These are phyloP conservation scores for Apodemus agrarius DNA, from an alignment of 2,797 vertebrate genomes.

Conservation along the genomic window DNA sequence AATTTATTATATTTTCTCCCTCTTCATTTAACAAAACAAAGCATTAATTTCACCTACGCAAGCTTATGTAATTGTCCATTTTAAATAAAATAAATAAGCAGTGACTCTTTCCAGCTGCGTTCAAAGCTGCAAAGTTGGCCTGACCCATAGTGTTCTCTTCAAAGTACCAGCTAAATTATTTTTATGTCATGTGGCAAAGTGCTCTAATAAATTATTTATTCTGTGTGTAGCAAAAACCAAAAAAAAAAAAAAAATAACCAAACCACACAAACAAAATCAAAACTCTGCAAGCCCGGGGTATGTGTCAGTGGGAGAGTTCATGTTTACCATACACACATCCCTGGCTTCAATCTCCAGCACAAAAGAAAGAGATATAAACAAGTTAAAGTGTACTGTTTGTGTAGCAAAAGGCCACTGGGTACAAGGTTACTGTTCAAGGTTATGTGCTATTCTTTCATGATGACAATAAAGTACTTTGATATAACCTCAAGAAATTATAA, in stretches of 20 bases:
- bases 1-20: conserved; percentile 24
- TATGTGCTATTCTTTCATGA: conserved; percentile 13
- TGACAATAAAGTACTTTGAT: conserved; percentile 25
- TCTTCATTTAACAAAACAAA: conserved; percentile 40
- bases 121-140: background rate
- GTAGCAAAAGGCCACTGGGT: background rate
- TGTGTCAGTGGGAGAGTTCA: background rate
- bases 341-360: background rate
- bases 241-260: background rate
- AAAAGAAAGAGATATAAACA: background rate
- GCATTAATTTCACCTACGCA: conserved; percentile 26
- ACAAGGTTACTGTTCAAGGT: conserved; percentile 41
- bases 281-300: background rate
- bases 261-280: background rate
- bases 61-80: background rate
- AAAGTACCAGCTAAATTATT: background rate
- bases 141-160: background rate
- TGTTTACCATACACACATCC: background rate
- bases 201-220: background rate
- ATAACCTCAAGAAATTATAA: conserved; percentile 52
- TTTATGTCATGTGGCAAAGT: conserved; percentile 34
- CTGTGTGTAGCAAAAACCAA: background rate
- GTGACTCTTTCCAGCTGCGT: background rate
- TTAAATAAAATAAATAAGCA: background rate
- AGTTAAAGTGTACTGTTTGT: background rate